A percentile compares a stretch with the other conserved stretches of the same genome.
These are phyloP conservation scores for Cheilosia scutellata DNA, from an alignment of 2,888 invertebrate genomes.

Conservation along the genomic window DNA sequence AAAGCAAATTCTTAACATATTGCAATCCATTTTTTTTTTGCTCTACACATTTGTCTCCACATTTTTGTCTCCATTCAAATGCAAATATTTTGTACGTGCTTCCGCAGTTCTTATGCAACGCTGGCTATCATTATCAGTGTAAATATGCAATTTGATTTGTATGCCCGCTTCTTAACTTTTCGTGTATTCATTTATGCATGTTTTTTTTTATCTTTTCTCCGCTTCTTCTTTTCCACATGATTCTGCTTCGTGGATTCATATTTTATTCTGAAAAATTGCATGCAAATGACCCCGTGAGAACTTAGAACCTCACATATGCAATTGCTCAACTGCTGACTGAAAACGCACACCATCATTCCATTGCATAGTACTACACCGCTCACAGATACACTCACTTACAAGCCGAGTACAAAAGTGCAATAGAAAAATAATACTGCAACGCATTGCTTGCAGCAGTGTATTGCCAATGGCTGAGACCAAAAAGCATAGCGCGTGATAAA, in stretches of 20 bases:
- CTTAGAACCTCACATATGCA: conserved; percentile 41
- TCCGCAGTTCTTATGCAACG: conserved; percentile 25
- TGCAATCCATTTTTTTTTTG: not conserved
- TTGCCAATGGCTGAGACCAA: conserved; percentile 52
- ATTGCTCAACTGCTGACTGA: conserved; percentile 51
- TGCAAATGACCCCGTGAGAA: conserved; percentile 76
- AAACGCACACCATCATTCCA: conserved; percentile 13
- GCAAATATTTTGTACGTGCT: conserved; percentile 5
- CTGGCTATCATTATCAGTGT: conserved; percentile 1
- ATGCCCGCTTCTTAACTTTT: conserved; percentile 12
- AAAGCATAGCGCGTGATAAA: conserved; percentile 55
- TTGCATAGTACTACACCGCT: not conserved
- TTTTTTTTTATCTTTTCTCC: not conserved
- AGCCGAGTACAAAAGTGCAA: conserved; percentile 54
- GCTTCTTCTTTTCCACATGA: conserved; percentile 16
- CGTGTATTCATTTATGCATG: conserved; percentile 46
- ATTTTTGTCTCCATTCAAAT: conserved; percentile 3
- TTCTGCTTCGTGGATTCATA: conserved; percentile 34
- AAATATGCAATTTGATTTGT: conserved; percentile 44
- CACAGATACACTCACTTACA: conserved; percentile 23
- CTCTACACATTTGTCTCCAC: not conserved
- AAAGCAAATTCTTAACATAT: no score
- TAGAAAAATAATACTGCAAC: conserved; percentile 61
- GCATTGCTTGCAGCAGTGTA: conserved; percentile 61
- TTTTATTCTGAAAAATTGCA: conserved; percentile 67